Evolutionary conservation across 2,113 vertebrate species (phyloP).

Genomic region (Cyphomyrus plagiostoma): DNA sequence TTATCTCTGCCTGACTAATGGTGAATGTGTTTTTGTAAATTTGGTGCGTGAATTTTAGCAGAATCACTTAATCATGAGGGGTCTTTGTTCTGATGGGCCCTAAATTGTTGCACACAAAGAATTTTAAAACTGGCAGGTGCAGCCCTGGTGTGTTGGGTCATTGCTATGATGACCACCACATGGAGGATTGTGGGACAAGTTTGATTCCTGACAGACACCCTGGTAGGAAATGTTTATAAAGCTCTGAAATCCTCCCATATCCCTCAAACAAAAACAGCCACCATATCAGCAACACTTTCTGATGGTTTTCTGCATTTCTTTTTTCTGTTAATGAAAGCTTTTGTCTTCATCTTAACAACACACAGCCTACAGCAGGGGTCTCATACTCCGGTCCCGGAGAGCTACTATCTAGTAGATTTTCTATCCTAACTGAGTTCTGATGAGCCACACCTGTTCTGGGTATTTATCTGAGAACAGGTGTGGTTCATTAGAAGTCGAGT

Average conservation of each 20-base stretch:
- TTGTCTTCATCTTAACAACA: not conserved
- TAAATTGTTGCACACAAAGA: not conserved
- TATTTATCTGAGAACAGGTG: too few species aligned
- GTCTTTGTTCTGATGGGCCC: not conserved
- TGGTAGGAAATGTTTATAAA: not conserved
- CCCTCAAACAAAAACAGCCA: not conserved
- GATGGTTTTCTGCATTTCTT: not conserved
- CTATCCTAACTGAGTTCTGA: too few species aligned
- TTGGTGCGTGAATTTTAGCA: not conserved
- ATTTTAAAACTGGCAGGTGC: not conserved
- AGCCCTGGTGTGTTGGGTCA: not conserved
- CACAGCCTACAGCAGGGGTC: not conserved
- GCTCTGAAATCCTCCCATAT: constrained; percentile 1
- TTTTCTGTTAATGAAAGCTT: not conserved
- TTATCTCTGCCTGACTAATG: not conserved
- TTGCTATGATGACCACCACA: not conserved
- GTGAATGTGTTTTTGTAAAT: not conserved
- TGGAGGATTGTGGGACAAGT: not conserved
- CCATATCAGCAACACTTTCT: not conserved
- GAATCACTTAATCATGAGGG: not conserved
- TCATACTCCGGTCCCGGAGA: too few species aligned
- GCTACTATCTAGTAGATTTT: too few species aligned
- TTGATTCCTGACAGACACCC: not conserved
- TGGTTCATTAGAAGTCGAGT: too few species aligned
- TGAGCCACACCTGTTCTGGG: too few species aligned